phyloP scores from a whole-genome alignment of 2,797 vertebrate genomes.

The Danio tinwini region DNA sequence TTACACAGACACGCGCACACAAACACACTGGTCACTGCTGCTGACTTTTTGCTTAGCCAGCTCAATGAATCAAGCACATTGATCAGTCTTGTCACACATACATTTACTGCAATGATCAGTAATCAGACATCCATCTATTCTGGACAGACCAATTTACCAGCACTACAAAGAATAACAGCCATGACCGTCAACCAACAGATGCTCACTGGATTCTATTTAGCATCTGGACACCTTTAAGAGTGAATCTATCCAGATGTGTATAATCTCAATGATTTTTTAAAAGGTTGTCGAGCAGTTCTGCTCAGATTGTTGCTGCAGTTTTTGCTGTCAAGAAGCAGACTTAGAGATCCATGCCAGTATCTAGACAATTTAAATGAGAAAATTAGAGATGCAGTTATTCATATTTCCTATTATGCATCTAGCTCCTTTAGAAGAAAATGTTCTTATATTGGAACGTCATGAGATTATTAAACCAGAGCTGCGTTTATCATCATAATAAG shows the following conservation, averaged over 20 bases:
- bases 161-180: slow-evolving; percentile 31
- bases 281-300: neutral
- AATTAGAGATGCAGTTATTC: neutral
- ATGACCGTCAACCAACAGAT: neutral
- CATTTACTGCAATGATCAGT: slow-evolving; percentile 69
- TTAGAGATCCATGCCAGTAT: neutral
- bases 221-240: slow-evolving; percentile 6
- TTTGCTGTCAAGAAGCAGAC: neutral
- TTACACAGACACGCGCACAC: neutral
- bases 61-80: slow-evolving; percentile 35
- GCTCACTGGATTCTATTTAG: slow-evolving; percentile 6
- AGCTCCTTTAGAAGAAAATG: neutral
- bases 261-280: neutral
- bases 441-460: neutral
- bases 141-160: slow-evolving; percentile 72
- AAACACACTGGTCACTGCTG: neutral
- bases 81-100: slow-evolving; percentile 52
- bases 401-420: neutral
- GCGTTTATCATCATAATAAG: neutral
- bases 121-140: slow-evolving; percentile 69
- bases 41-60: slow-evolving; percentile 27
- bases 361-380: neutral
- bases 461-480: slow-evolving; percentile 1
- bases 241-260: neutral
- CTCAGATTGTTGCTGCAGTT: neutral